Evolutionary conservation across 1,140 invertebrate species (phyloP), one percentile per base, ranked within the genome.

Genomic region (Cyclina sinensis): DNA sequence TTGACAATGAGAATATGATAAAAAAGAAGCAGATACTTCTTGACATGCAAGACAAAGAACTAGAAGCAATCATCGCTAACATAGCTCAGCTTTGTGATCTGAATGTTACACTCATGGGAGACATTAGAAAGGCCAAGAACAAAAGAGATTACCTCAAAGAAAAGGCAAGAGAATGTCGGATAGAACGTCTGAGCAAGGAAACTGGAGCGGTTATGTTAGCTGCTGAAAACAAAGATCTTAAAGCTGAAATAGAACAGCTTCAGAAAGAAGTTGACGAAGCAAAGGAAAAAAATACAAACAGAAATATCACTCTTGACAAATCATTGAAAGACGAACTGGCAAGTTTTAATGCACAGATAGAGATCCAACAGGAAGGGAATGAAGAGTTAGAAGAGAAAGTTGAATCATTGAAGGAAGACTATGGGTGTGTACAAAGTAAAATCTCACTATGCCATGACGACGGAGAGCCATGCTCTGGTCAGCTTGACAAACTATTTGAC

Each of bases 11-110:
- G 24, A 27, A n/a, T 48, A 5, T 4, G 5, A 74, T 27, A 18
- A 48, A 48, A 39, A 11, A 43, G 5, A 74, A 46, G 1, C 21
- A 21, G 24, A 37, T 74, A 46, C 7, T 12, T 3, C 39, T 74
- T 4, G 39, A 74, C 14, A 74, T 74, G 70, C n/a, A 74, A 48
- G 70, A 74, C 39, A 74, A 74, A 74, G n/a, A 46, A 5, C 24
- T 74, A 14, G 70, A 74, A 46, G 39, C 18, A 11, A 74, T 74
- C 24, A 43, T 74, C 18, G 70, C 70, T 21, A 12, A 35, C 37
- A 74, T 74, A 24, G 70, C 70, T n/a, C 39, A 74, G 21, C 7
- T 74, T 4, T 74, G 70, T 74, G 70, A 74, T 27, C 70, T 74
- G 5, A 46, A 74, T 12, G 70, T 74, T 12, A 74, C 35, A 1